Conservation (phyloP, 2,797 vertebrate genomes). For the Rhabdomys pumilio region DNA sequence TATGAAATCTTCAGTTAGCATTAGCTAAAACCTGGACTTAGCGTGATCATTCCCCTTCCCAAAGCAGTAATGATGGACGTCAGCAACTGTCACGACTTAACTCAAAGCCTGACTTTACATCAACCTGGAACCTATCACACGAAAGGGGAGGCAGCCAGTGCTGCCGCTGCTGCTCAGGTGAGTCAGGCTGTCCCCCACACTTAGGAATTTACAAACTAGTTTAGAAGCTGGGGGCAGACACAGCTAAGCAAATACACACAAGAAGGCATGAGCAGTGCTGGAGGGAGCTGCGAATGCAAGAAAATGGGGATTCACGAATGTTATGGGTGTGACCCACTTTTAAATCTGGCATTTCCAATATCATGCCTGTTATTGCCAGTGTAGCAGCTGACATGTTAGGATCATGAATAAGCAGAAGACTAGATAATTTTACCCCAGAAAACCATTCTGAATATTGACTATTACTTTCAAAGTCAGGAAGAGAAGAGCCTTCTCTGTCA, state of each 20-base stretch:
- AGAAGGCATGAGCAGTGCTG: background rate
- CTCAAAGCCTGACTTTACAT: slow-evolving; percentile 14
- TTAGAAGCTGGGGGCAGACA: background rate
- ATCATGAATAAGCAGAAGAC: slow-evolving; percentile 73
- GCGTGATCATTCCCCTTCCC: background rate
- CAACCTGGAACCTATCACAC: background rate
- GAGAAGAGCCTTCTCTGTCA: slow-evolving; percentile 43
- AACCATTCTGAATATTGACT: slow-evolving; percentile 69
- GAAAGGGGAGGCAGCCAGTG: background rate
- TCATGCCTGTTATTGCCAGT: slow-evolving; percentile 34
- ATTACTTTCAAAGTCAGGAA: slow-evolving; percentile 34
- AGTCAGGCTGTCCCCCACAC: background rate
- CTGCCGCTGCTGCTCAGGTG: background rate
- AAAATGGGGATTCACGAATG: background rate
- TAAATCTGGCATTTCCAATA: slow-evolving; percentile 9
- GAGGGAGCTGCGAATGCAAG: slow-evolving; percentile 45
- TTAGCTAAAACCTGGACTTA: background rate
- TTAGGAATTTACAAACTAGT: slow-evolving; percentile 25
- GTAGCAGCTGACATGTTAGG: slow-evolving; percentile 44
- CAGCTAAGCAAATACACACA: background rate
- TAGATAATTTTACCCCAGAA: slow-evolving; percentile 55
- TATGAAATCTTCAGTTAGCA: background rate
- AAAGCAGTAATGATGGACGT: background rate
- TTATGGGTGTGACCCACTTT: background rate
- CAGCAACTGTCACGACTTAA: background rate